Percentiles rank a stretch among this genome's conserved stretches.
Conservation (phyloP, 1,140 invertebrate species). For the Apocrypta bakeri region DNA sequence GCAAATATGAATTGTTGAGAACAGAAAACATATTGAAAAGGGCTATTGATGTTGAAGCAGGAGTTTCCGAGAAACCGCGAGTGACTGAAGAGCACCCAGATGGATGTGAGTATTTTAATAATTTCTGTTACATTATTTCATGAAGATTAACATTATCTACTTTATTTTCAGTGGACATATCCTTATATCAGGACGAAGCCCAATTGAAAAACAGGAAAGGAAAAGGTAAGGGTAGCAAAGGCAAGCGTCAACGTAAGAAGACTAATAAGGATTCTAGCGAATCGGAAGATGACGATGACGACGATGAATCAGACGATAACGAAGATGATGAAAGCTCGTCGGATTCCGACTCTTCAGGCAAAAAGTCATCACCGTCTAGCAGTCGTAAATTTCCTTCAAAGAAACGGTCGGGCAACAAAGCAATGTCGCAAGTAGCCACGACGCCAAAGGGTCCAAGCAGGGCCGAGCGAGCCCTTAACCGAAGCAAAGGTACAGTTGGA, state of each 20-base stretch:
- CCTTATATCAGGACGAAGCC: conserved; percentile 85
- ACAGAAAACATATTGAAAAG: conserved; percentile 90
- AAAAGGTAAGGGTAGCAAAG: conserved; percentile 47
- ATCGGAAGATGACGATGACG: conserved; percentile 56
- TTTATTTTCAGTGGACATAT: conserved; percentile 81
- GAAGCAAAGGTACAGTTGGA: conserved; percentile 57
- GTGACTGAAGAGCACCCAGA: conserved; percentile 90
- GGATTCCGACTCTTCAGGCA: conserved; percentile 55
- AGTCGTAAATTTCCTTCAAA: conserved; percentile 60
- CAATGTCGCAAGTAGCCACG: conserved; percentile 65
- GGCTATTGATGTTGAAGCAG: conserved; percentile 88
- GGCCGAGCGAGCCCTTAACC: conserved; percentile 67
- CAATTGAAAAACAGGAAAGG: conserved; percentile 81
- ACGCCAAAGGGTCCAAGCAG: conserved; percentile 68
- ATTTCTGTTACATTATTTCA: background rate
- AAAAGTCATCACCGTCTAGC: conserved; percentile 52
- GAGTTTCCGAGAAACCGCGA: conserved; percentile 78
- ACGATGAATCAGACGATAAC: conserved; percentile 56
- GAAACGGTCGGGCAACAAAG: conserved; percentile 65
- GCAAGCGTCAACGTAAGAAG: conserved; percentile 66
- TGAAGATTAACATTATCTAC: background rate
- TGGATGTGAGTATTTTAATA: conserved; percentile 80
- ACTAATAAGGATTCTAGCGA: conserved; percentile 57
- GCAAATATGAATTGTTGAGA: conserved; percentile 82
- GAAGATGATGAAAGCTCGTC: conserved; percentile 53